A percentile compares a stretch with the other conserved stretches of the same genome.
Conservation (phyloP, 2,888 invertebrate species). For the Choristoneura rosaceana region DNA sequence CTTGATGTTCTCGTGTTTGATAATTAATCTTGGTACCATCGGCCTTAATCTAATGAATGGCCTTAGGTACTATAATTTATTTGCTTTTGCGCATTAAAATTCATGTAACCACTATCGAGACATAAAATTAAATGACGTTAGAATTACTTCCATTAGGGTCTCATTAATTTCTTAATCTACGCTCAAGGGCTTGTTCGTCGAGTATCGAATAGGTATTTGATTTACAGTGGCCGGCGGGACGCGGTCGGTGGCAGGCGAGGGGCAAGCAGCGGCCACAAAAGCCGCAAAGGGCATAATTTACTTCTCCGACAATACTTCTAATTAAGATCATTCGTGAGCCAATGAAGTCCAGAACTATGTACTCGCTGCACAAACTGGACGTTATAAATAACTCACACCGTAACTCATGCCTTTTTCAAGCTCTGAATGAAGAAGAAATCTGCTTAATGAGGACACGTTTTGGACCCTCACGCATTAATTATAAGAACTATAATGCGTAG, state of each 20-base stretch:
- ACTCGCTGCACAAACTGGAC: constrained; percentile 75
- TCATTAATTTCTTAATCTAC: constrained; percentile 81
- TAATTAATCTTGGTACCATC: constrained; percentile 39
- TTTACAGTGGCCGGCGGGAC: constrained; percentile 63
- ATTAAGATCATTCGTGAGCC: constrained; percentile 82
- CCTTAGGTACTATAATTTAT: constrained; percentile 54
- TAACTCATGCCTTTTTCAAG: constrained; percentile 75
- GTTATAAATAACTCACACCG: constrained; percentile 81
- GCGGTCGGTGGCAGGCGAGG: constrained; percentile 45
- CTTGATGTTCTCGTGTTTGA: constrained; percentile 33
- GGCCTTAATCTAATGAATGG: constrained; percentile 35
- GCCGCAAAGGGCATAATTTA: constrained; percentile 73
- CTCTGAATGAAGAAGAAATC: constrained; percentile 59
- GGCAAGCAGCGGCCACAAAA: constrained; percentile 60
- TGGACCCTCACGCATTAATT: constrained; percentile 52
- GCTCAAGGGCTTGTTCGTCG: constrained; percentile 70
- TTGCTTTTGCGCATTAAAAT: constrained; percentile 66
- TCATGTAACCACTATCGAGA: constrained; percentile 47
- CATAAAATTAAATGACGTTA: constrained; percentile 50
- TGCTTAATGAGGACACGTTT: constrained; percentile 46
- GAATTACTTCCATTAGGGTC: constrained; percentile 76
- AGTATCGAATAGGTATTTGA: constrained; percentile 67
- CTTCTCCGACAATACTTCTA: constrained; percentile 80
- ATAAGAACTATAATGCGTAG: constrained; percentile 59
- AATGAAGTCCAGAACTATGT: constrained; percentile 73